phyloP scores from a whole-genome alignment of 2,113 vertebrate genomes.

The Callipepla californica region DNA sequence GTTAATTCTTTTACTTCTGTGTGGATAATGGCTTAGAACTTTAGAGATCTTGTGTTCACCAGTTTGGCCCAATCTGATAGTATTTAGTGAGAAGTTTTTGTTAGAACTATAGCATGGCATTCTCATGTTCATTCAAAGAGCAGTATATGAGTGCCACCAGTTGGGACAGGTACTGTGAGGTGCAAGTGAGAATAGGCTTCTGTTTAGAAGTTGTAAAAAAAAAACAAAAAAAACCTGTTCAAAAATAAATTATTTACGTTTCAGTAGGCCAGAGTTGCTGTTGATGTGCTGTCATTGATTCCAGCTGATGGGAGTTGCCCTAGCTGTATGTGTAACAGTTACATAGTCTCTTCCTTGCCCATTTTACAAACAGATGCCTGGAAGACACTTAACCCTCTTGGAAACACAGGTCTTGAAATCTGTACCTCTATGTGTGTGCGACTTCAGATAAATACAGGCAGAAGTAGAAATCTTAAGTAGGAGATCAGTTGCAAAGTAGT shows the following conservation, averaged over 20 bases:
- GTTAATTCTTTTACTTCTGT: neutral
- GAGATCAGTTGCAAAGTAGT: neutral
- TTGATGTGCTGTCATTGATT: neutral
- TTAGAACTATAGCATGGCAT: conserved; percentile 7
- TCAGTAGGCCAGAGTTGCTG: neutral
- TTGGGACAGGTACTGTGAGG: neutral
- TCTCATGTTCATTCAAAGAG: conserved; percentile 5
- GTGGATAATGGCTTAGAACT: conserved; percentile 39
- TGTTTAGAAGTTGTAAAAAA: neutral
- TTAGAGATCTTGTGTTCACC: conserved; percentile 4
- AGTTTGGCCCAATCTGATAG: conserved; percentile 50
- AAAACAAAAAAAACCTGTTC: neutral
- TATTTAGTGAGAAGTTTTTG: conserved; percentile 17
- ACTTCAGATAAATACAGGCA: neutral
- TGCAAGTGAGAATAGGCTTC: neutral
- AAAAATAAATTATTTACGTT: neutral
- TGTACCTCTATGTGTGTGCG: neutral
- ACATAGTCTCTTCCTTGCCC: neutral
- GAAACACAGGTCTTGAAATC: neutral
- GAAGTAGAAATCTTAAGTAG: neutral
- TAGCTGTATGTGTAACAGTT: neutral
- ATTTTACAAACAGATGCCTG: conserved; percentile 3
- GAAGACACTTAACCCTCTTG: neutral
- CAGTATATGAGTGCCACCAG: neutral
- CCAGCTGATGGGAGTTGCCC: neutral